A percentile compares a stretch with the other conserved stretches of the same genome.
These are phyloP conservation scores for Melieria crassipennis DNA, from an alignment of 2,888 invertebrate genomes.

Conservation along the genomic window DNA sequence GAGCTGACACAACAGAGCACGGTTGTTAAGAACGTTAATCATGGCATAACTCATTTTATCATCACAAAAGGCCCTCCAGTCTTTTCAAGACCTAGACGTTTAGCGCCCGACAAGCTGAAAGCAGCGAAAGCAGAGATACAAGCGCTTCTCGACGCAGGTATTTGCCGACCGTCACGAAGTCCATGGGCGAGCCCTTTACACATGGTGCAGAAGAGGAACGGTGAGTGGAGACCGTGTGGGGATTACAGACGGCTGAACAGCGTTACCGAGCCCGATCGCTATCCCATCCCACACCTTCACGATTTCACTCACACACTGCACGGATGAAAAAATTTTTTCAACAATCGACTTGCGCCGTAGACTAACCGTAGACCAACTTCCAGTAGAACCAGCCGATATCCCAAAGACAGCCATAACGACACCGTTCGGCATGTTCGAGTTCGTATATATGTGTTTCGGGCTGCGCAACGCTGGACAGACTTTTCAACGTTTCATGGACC, in stretches of 20 bases:
- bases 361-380: constrained; percentile 42
- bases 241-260: constrained; percentile 41
- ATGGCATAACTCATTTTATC: constrained; percentile 30
- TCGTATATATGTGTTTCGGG: constrained; percentile 36
- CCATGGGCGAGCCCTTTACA: constrained; percentile 60
- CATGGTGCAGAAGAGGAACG: constrained; percentile 47
- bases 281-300: constrained; percentile 37
- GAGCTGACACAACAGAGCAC: constrained; percentile 5
- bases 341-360: constrained; percentile 34
- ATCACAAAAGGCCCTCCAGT: constrained; percentile 37
- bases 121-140: constrained; percentile 37
- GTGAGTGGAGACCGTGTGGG: constrained; percentile 38
- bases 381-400: constrained; percentile 33
- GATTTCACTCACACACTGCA: constrained; percentile 35
- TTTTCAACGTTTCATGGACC: constrained; percentile 38
- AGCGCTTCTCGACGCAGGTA: constrained; percentile 52
- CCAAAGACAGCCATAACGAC: constrained; percentile 41
- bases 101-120: constrained; percentile 48
- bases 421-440: constrained; percentile 40
- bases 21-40: neutral
- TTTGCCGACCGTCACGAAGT: constrained; percentile 62
- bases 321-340: constrained; percentile 35
- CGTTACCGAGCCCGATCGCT: constrained; percentile 20
- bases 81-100: constrained; percentile 36
- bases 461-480: constrained; percentile 34